Evolutionary conservation across 2,113 vertebrate genomes (phyloP).

Genomic region (Diadophis punctatus): DNA sequence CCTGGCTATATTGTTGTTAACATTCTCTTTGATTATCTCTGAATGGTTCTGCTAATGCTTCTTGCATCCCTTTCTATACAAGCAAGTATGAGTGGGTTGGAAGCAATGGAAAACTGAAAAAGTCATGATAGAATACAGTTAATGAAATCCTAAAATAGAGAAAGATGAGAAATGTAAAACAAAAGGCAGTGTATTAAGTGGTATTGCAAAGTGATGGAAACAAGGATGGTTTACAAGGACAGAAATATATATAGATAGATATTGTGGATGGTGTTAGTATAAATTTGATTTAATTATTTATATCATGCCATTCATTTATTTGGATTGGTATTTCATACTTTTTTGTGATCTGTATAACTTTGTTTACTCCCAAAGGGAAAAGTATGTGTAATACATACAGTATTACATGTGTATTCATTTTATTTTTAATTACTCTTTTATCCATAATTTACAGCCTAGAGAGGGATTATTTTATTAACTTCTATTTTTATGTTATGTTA

Average conservation of each 20-base stretch:
- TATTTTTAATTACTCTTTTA: constrained; percentile 20
- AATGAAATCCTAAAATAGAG: not conserved
- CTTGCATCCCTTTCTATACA: not conserved
- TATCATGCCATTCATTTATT: not conserved
- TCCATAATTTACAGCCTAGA: constrained; percentile 14
- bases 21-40: not conserved
- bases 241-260: not conserved
- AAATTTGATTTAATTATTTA: not conserved
- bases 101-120: not conserved
- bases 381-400: no score
- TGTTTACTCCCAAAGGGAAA: not conserved
- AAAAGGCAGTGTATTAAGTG: not conserved
- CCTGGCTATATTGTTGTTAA: not conserved
- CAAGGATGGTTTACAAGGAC: not conserved
- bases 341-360: not conserved
- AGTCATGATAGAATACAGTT: not conserved
- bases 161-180: not conserved
- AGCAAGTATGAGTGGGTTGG: not conserved
- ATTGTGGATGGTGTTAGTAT: not conserved
- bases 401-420: constrained; percentile 8
- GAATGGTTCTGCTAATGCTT: not conserved
- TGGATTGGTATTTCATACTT: not conserved
- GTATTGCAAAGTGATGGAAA: not conserved
- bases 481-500: constrained; percentile 35
- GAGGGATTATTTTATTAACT: constrained; percentile 21